These are phyloP conservation scores for Minunthozetes semirufus DNA, from an alignment of 2,888 invertebrate genomes.

Conservation along the genomic window DNA sequence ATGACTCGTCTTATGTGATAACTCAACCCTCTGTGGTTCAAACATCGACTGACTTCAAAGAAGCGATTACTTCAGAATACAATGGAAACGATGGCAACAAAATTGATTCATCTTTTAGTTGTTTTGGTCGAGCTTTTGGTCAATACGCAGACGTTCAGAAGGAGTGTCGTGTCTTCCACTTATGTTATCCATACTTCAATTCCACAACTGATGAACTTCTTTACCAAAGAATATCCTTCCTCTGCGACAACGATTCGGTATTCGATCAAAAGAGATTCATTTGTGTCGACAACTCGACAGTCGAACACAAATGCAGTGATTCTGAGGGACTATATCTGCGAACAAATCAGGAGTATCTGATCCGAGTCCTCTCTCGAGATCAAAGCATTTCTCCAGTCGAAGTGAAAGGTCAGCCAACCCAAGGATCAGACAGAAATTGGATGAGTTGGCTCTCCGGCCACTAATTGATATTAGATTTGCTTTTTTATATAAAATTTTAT, in stretches of 20 bases:
- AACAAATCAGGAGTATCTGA: slow-evolving; percentile 20
- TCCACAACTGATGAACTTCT: slow-evolving; percentile 6
- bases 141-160: slow-evolving; percentile 11
- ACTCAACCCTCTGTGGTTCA: background rate
- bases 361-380: slow-evolving; percentile 1
- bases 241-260: background rate
- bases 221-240: slow-evolving; percentile 15
- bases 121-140: slow-evolving; percentile 8
- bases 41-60: background rate
- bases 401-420: background rate
- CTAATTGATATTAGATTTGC: background rate
- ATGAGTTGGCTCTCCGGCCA: slow-evolving; percentile 1
- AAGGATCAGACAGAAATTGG: background rate
- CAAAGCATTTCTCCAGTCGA: slow-evolving; percentile 4
- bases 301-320: slow-evolving; percentile 24
- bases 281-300: slow-evolving; percentile 13
- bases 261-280: slow-evolving; percentile 24
- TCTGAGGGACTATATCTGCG: background rate
- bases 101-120: background rate
- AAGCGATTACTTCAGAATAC: background rate
- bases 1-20: no score
- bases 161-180: slow-evolving; percentile 22
- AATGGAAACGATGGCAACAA: background rate
- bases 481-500: background rate
- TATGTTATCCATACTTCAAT: slow-evolving; percentile 23